phyloP scores from a whole-genome alignment of 2,113 vertebrate genomes.

The Cavia aperea region DNA sequence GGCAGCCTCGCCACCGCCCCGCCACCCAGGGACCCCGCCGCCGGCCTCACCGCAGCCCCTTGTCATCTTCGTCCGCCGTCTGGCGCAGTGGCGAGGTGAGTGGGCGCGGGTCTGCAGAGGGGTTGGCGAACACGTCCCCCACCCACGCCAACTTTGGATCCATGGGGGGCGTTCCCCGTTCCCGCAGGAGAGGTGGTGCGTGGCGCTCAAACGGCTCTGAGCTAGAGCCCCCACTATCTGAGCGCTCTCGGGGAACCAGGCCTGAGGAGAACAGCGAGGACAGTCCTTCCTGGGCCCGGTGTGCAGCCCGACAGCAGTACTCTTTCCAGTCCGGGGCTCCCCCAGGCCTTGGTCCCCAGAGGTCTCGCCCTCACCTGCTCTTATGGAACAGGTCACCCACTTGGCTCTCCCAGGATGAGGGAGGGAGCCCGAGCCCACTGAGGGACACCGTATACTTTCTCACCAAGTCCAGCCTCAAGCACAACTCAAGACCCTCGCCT shows the following conservation, averaged over 20 bases:
- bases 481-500: background rate
- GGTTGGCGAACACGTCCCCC: slow-evolving; percentile 83
- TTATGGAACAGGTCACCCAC: background rate
- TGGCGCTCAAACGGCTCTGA: slow-evolving; percentile 91
- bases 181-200: slow-evolving; percentile 73
- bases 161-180: slow-evolving; percentile 89
- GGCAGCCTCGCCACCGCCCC: background rate
- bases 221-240: slow-evolving; percentile 89
- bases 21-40: background rate
- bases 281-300: background rate
- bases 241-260: slow-evolving; percentile 87
- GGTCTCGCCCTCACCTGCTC: background rate
- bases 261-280: slow-evolving; percentile 71
- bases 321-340: too few species aligned
- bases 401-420: background rate
- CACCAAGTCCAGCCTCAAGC: background rate
- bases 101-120: slow-evolving; percentile 74
- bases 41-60: slow-evolving; percentile 81
- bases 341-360: too few species aligned
- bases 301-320: background rate
- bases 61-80: slow-evolving; percentile 82
- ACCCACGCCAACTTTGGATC: slow-evolving; percentile 90
- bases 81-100: slow-evolving; percentile 83
- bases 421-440: background rate
- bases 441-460: background rate